These are phyloP conservation scores for Crenichthys baileyi DNA, from an alignment of 2,797 vertebrate genomes.

Conservation along the genomic window DNA sequence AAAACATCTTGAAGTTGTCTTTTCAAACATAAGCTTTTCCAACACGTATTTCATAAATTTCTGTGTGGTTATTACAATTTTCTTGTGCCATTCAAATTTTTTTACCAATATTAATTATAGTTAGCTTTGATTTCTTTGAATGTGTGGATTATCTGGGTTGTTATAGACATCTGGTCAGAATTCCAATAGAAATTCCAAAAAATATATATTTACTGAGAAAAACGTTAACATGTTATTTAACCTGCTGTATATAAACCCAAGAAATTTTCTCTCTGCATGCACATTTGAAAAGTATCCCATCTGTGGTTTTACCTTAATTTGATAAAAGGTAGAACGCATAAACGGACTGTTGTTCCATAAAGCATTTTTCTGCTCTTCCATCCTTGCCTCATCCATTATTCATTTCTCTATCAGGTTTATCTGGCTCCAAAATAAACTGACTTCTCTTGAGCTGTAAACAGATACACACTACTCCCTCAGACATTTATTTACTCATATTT, in stretches of 20 bases:
- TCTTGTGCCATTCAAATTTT: too few species aligned
- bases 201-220: constrained; percentile 2
- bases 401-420: constrained; percentile 57
- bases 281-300: constrained; percentile 27
- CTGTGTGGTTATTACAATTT: too few species aligned
- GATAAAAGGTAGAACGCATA: constrained; percentile 46
- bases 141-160: constrained; percentile 6
- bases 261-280: background rate
- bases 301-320: constrained; percentile 46
- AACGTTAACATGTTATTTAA: background rate
- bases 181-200: background rate
- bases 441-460: constrained; percentile 61
- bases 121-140: background rate
- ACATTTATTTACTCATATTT: constrained; percentile 58
- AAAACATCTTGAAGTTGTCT: too few species aligned
- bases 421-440: constrained; percentile 52
- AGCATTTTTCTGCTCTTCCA: constrained; percentile 47
- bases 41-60: too few species aligned
- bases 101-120: too few species aligned
- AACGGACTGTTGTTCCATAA: constrained; percentile 40
- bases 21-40: too few species aligned
- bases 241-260: background rate
- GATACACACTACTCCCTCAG: constrained; percentile 44
- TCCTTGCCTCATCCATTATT: constrained; percentile 61
- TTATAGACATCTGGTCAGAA: background rate